Evolutionary conservation across 2,113 vertebrate genomes (phyloP), one percentile per base, ranked within the genome.

Genomic region (Pan paniscus): DNA sequence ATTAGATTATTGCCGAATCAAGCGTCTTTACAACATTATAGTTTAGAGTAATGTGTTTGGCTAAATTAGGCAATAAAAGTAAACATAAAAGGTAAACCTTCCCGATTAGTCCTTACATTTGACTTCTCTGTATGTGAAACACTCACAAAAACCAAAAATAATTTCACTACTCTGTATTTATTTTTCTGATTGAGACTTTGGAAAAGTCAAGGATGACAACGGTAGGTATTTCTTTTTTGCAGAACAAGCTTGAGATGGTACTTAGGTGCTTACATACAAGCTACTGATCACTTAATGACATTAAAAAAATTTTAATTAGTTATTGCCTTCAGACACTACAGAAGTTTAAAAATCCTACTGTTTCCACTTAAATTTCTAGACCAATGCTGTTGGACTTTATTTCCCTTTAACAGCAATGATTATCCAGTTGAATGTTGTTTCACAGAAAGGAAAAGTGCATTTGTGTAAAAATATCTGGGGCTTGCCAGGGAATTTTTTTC

Each of bases 201-300:
- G 27, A 73, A 88, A 96, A 97, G 75, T 59, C 64, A 59, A 30
- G 80, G 79, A 22, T 9, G 25, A 81, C 32, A 0, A 35, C n/a
- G 46, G 32, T 78, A 61, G 79, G 90, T 93, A 57, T 93, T 89
- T 79, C 6, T 73, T 70, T 14, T 79, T 35, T 35, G 30, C 89
- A 89, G 89, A 81, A 35, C 52, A 78, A 97, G 89, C 75, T 93
- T 98, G 90, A 97, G 92, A 90, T 98, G 43, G 30, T 75, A 90
- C 93, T 98, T 97, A 52, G 57, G 32, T 2, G 14, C 25, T 67
- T 67, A 8, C 73, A 94, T 97, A 94, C 97, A 98, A 97, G 79
- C 52, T 38, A 97, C 94, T 70, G 97, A 68, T 94, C 73, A 86
- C 61, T 91, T 97, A 98, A 93, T 90, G 78, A 78, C 94, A 35